Evolutionary conservation across 1,140 invertebrate species (phyloP).

Genomic region (Aphelenchoides besseyi): DNA sequence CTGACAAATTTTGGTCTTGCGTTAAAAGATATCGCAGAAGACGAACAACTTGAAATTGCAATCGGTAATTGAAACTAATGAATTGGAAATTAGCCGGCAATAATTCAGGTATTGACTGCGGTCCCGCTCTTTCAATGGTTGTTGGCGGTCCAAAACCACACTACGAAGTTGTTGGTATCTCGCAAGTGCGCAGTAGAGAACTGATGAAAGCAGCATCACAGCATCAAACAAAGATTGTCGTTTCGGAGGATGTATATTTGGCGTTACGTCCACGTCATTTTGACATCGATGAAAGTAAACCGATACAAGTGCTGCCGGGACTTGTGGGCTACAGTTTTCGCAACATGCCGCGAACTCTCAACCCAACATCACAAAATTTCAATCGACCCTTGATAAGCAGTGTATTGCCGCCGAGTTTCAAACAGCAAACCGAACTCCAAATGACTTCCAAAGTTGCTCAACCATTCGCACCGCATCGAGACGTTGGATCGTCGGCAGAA

Average conservation of each 20-base stretch:
- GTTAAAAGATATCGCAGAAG: slow-evolving; percentile 42
- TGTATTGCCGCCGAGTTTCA: slow-evolving; percentile 22
- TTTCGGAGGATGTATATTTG: slow-evolving; percentile 60
- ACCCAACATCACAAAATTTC: slow-evolving; percentile 8
- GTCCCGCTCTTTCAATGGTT: slow-evolving; percentile 55
- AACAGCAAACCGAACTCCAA: neutral
- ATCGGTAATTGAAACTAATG: slow-evolving; percentile 33
- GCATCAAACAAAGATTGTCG: slow-evolving; percentile 35
- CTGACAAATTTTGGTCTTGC: slow-evolving; percentile 55
- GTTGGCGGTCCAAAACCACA: slow-evolving; percentile 51
- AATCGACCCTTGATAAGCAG: slow-evolving; percentile 20
- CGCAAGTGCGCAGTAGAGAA: slow-evolving; percentile 40
- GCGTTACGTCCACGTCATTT: slow-evolving; percentile 56
- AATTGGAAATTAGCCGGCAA: slow-evolving; percentile 18
- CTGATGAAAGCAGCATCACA: slow-evolving; percentile 48
- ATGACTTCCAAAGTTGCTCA: slow-evolving; percentile 6
- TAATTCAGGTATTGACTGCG: slow-evolving; percentile 54
- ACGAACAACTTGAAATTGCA: slow-evolving; percentile 48
- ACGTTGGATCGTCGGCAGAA: slow-evolving; percentile 20
- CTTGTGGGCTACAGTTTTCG: slow-evolving; percentile 48
- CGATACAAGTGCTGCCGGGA: slow-evolving; percentile 41
- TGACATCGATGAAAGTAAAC: slow-evolving; percentile 48
- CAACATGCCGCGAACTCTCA: slow-evolving; percentile 14
- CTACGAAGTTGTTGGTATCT: slow-evolving; percentile 55
- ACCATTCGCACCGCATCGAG: slow-evolving; percentile 8